A percentile compares a stretch with the other conserved stretches of the same genome.
These are phyloP conservation scores for Malurus alboscapulatus DNA, from an alignment of 2,113 vertebrate genomes.

Conservation along the genomic window DNA sequence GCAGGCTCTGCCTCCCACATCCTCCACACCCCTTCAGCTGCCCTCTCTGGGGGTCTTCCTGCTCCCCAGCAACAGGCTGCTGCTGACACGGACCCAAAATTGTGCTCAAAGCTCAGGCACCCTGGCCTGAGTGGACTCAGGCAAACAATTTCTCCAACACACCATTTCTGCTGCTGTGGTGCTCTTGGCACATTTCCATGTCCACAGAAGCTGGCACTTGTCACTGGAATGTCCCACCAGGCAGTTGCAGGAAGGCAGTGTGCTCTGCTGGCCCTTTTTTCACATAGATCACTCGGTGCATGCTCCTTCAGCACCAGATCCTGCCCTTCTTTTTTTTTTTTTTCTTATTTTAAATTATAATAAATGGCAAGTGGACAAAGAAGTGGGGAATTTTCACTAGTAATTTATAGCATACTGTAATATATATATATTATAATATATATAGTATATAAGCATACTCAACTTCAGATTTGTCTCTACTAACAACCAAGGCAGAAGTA, in stretches of 20 bases:
- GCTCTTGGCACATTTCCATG: too few species aligned
- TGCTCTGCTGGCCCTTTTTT: background rate
- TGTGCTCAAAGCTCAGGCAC: background rate
- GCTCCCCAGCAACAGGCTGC: background rate
- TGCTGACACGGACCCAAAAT: accelerated
- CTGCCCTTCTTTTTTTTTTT: background rate
- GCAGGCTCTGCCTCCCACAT: background rate
- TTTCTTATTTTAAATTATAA: background rate
- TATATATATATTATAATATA: too few species aligned
- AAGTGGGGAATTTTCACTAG: background rate
- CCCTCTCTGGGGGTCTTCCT: background rate
- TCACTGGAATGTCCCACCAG: background rate
- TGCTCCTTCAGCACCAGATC: background rate
- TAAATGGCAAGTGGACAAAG: background rate
- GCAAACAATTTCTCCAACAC: background rate
- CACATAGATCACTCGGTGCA: background rate
- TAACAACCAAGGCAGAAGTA: background rate
- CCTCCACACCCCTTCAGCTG: background rate
- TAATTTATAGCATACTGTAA: background rate
- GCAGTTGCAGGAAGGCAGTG: background rate
- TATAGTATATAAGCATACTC: background rate
- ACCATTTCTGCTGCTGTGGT: too few species aligned
- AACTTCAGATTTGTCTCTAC: background rate
- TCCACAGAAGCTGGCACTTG: background rate
- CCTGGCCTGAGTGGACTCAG: accelerated